Base-by-base conservation (phyloP, 1,140 invertebrate species). In the Bombus confusus region DNA sequence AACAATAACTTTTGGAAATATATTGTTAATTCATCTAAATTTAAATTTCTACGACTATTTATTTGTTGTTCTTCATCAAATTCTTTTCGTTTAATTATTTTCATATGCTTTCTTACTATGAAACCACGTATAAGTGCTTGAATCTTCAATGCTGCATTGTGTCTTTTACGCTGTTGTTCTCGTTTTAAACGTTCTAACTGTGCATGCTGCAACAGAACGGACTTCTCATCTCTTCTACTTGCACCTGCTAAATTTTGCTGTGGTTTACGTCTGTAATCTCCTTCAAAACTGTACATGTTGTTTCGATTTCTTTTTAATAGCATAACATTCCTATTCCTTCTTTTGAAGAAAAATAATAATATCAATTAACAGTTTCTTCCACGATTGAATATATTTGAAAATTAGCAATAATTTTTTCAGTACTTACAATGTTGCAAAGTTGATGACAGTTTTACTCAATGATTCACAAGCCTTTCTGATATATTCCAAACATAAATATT, bases 161-260 rank as follows among this genome's bases (percentile, higher is more conserved):
- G 93, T 92, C 96, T 96, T 92, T 96, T 94, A 89, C 98, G 95
- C 88, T 97, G 96, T 93, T 97, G 96, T 96, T 98, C 98, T 93
- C 98, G 95, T 95, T 98, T 98, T 75, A 97, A 96, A 89, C 98
- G 96, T 95, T 99, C 98, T 91, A 97, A 95, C 89, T 98, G 98
- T 57, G 97, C 97, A 94, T 97, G 96, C 75, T 97, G 96, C 77
- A 99, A 95, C 34, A 99, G 95, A 82, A 97, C 96, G 90, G 98
- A 97, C 91, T 97, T 97, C 57, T 96, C 97, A 95, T 96, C 96
- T 95, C 96, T 97, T 95, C 94, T 97, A 95, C 98, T 98, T 10
- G 98, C 97, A 68, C 99, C 99, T 72, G 98, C 97, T 88, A 99
- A 96, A 95, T 98, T 98, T 95, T 99, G 98, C 87, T 98, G 96